Evolutionary conservation across 2,888 invertebrate species (phyloP).

Genomic region (Cynaeus angustus): DNA sequence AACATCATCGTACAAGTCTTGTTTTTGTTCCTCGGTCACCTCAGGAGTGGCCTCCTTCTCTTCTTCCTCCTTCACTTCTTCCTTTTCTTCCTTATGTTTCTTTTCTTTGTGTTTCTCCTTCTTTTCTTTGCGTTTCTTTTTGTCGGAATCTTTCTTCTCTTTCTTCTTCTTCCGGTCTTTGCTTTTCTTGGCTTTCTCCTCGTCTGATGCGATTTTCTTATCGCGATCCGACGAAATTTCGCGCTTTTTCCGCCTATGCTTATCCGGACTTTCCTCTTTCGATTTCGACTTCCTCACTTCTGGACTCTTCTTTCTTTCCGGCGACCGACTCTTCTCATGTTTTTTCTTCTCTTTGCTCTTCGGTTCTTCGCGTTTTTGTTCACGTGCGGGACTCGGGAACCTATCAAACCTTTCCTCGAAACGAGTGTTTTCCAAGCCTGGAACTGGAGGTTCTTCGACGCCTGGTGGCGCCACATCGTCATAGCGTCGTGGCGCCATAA

Average conservation of each 20-base stretch:
- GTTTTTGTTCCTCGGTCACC: slow-evolving; percentile 59
- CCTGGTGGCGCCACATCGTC: slow-evolving; percentile 78
- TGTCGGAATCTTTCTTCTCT: slow-evolving; percentile 73
- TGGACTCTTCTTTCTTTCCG: slow-evolving; percentile 62
- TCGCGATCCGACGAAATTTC: slow-evolving; percentile 61
- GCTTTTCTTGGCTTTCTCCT: slow-evolving; percentile 67
- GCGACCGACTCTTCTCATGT: slow-evolving; percentile 56
- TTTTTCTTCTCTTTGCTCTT: slow-evolving; percentile 34
- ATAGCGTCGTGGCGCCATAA: slow-evolving; percentile 63
- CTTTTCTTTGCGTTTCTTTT: slow-evolving; percentile 70
- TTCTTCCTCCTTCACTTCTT: slow-evolving; percentile 66
- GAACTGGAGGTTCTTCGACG: slow-evolving; percentile 77
- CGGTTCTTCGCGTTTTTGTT: slow-evolving; percentile 36
- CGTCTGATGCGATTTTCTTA: slow-evolving; percentile 66
- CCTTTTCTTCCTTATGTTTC: slow-evolving; percentile 65
- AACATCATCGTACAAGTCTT: slow-evolving; percentile 75
- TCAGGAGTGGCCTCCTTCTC: slow-evolving; percentile 60
- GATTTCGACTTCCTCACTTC: slow-evolving; percentile 69
- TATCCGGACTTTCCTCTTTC: slow-evolving; percentile 67
- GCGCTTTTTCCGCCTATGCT: slow-evolving; percentile 65
- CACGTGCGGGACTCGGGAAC: slow-evolving; percentile 32
- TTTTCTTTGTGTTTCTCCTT: slow-evolving; percentile 69
- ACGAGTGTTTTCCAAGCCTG: slow-evolving; percentile 76
- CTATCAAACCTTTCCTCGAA: slow-evolving; percentile 55
- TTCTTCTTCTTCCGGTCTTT: slow-evolving; percentile 75